Percentiles rank a stretch among this genome's conserved stretches.
phyloP scores from a whole-genome alignment of 2,888 invertebrate genomes.

The Lasioglossum vierecki region DNA sequence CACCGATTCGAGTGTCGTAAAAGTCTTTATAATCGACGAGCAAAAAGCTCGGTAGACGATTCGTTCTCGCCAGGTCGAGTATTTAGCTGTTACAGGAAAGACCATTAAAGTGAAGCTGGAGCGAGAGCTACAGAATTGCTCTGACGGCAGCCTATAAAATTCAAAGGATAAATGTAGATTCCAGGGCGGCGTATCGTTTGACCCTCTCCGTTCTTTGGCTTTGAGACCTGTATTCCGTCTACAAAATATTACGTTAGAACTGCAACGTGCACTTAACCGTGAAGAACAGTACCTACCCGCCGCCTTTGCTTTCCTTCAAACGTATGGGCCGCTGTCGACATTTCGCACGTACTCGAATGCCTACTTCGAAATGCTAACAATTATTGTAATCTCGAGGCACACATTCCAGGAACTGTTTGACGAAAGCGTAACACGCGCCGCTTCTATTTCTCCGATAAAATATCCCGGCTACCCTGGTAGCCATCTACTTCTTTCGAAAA shows the following conservation, averaged over 20 bases:
- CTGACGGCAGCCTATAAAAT: conserved; percentile 77
- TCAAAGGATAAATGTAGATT: conserved; percentile 79
- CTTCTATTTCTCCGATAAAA: background rate
- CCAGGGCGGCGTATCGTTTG: conserved; percentile 80
- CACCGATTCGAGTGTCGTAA: conserved; percentile 76
- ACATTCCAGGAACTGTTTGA: conserved; percentile 12
- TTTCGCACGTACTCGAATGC: conserved; percentile 75
- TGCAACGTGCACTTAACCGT: conserved; percentile 69
- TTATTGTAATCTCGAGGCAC: conserved; percentile 61
- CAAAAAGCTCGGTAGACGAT: conserved; percentile 74
- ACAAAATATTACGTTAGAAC: conserved; percentile 63
- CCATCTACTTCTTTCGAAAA: background rate
- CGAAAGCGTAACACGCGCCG: background rate
- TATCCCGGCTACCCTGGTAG: background rate
- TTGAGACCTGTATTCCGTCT: conserved; percentile 56
- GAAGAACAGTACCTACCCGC: conserved; percentile 67
- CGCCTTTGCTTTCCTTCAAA: conserved; percentile 51
- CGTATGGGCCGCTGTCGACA: conserved; percentile 64
- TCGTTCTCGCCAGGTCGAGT: conserved; percentile 72
- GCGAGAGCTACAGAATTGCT: conserved; percentile 53
- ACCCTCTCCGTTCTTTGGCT: conserved; percentile 68
- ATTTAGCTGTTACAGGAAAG: conserved; percentile 79
- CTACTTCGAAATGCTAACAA: conserved; percentile 72
- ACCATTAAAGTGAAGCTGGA: conserved; percentile 70
- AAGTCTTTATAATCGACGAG: conserved; percentile 80